Evolutionary conservation across 2,113 vertebrate species (phyloP), one percentile per base, ranked within the genome.

Genomic region (Neomonachus schauinslandi): DNA sequence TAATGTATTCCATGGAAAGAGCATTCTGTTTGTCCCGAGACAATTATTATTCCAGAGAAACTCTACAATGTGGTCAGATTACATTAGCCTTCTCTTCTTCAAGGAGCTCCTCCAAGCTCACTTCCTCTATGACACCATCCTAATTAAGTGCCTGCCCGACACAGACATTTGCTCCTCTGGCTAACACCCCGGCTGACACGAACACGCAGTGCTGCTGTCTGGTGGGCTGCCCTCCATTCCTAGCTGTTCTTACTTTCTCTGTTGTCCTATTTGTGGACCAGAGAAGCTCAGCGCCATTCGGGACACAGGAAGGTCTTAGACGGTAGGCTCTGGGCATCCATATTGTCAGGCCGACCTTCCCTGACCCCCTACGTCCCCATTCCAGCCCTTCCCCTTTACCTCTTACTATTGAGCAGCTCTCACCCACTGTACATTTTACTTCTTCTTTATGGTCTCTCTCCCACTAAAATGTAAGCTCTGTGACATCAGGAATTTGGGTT

Each of bases 21-120:
- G 19, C 72, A 28, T 7, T 57, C 31, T 46, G 49, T 61, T 33
- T 72, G 61, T 96, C 55, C 91, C 4, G 39, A 97, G 80, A 79
- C 94, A 76, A 84, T 95, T 71, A 63, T 87, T 59, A 81, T 91
- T 95, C 74, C 22, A 22, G 67, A 94, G 85, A 71, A 84, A 79
- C 19, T 18, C 49, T 16, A 1, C 12, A 57, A 3, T 93, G 95
- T 83, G 85, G 57, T 95, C 61, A 87, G 91, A 94, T 71, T 82
- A 76, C 79, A 94, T 92, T 21, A 95, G 84, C 59, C 84, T 94
- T 74, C 46, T 42, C 39, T 81, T 84, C 80, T 83, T 82, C 88
- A 36, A 71, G 84, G 84, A 69, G 51, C 19, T 7, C 53, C 53
- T 92, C 80, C 80, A 3, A 11, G 9, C 69, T 71, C 36, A 42